Conservation (phyloP, 2,797 vertebrate genomes). For the Tragopan temminckii region DNA sequence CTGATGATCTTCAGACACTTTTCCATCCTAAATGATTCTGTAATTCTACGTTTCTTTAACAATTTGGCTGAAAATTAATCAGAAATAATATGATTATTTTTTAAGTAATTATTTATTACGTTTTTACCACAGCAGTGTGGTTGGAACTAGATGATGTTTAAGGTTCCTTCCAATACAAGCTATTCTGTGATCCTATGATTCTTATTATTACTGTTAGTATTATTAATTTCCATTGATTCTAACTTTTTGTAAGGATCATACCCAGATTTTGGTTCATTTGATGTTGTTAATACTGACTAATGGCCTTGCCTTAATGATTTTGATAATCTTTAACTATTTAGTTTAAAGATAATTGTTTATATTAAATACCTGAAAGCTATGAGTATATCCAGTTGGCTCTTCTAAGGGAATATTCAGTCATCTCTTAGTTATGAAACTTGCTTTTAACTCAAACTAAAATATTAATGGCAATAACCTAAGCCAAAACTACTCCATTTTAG, state of each 20-base stretch:
- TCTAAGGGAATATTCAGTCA: not conserved
- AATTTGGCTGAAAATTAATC: not conserved
- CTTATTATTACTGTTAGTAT: not conserved
- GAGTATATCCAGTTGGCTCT: not conserved
- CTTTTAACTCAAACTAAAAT: not conserved
- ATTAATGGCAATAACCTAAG: not conserved
- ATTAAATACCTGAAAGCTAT: not conserved
- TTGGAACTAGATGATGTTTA: too few species aligned
- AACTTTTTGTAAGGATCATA: not conserved
- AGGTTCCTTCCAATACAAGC: too few species aligned
- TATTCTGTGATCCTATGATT: accelerated
- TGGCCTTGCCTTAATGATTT: not conserved
- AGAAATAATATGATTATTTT: not conserved
- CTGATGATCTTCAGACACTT: not conserved
- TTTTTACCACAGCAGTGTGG: not conserved
- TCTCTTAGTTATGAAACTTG: not conserved
- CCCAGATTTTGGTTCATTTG: not conserved
- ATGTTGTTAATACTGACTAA: not conserved
- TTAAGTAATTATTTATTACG: not conserved
- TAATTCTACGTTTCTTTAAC: not conserved
- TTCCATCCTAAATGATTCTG: not conserved
- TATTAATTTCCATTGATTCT: not conserved
- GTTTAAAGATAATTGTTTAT: not conserved
- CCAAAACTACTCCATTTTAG: not conserved
- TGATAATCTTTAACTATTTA: not conserved